Evolutionary conservation across 2,113 vertebrate genomes (phyloP).

Genomic region (Oreotrochilus melanogaster): DNA sequence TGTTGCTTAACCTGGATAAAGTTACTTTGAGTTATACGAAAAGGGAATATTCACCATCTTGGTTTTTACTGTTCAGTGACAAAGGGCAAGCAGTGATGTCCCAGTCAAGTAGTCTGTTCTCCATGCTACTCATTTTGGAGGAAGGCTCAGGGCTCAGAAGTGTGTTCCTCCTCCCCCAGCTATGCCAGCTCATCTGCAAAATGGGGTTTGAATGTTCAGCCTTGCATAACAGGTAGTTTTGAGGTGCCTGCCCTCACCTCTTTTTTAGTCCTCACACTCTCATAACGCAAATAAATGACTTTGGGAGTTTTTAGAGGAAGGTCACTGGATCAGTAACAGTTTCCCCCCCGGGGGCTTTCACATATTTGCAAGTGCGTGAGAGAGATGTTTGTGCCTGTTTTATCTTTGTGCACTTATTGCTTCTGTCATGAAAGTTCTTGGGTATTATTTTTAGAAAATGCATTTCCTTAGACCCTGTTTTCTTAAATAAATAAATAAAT

Average conservation of each 20-base stretch:
- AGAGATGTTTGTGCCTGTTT: not conserved
- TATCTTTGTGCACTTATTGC: not conserved
- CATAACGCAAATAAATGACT: not conserved
- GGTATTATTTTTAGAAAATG: not conserved
- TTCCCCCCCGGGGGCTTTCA: not conserved
- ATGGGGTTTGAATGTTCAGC: not conserved
- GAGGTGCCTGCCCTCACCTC: not conserved
- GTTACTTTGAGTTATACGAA: not conserved
- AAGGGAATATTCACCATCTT: not conserved
- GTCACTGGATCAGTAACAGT: not conserved
- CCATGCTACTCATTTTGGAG: not conserved
- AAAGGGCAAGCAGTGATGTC: not conserved
- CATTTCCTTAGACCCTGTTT: not conserved
- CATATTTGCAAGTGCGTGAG: fast-evolving
- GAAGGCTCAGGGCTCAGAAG: not conserved
- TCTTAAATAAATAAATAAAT: not conserved
- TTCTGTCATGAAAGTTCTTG: not conserved
- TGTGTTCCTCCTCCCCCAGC: not conserved
- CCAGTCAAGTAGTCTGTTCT: too few relatives aligned
- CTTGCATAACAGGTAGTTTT: not conserved
- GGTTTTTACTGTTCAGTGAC: not conserved
- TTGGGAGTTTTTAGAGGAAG: not conserved
- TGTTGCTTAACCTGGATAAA: not conserved
- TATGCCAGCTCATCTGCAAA: not conserved
- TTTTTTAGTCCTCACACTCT: not conserved